Evolutionary conservation across 2,888 invertebrate species (phyloP).

Genomic region (Ormyrus thymus): DNA sequence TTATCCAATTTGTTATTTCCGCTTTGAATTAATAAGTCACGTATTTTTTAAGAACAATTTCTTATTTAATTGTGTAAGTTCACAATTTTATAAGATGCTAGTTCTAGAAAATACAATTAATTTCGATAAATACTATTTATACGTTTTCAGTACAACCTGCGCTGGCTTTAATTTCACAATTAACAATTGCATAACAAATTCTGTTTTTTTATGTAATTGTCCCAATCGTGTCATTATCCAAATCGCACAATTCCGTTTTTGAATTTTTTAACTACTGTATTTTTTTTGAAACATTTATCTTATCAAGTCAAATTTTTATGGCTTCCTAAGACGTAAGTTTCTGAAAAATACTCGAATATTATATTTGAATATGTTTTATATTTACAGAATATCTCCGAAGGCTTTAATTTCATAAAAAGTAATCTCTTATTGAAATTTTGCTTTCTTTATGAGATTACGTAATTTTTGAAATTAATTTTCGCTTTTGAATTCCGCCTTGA

Average conservation of each 20-base stretch:
- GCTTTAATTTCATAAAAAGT: slow-evolving; percentile 26
- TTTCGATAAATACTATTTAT: neutral
- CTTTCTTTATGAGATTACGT: slow-evolving; percentile 14
- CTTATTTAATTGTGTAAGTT: neutral
- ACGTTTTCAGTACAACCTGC: slow-evolving; percentile 3
- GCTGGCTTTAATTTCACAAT: slow-evolving; percentile 29
- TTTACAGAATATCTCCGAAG: neutral
- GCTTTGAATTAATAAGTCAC: neutral
- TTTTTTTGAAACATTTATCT: no score
- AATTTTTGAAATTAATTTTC: slow-evolving; percentile 9
- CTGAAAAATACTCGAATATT: no score
- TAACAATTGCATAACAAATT: neutral
- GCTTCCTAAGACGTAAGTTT: no score
- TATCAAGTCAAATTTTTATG: no score
- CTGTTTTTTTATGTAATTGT: no score
- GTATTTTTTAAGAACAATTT: neutral
- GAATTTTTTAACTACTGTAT: no score
- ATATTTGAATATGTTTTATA: no score
- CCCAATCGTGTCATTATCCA: no score
- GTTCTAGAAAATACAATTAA: neutral
- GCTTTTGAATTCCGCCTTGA: no score
- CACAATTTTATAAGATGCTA: neutral
- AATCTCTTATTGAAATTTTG: neutral
- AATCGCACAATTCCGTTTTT: no score
- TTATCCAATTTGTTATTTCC: slow-evolving; percentile 19